Conservation (phyloP, 2,888 invertebrate genomes). For the Camptogramma bilineatum region DNA sequence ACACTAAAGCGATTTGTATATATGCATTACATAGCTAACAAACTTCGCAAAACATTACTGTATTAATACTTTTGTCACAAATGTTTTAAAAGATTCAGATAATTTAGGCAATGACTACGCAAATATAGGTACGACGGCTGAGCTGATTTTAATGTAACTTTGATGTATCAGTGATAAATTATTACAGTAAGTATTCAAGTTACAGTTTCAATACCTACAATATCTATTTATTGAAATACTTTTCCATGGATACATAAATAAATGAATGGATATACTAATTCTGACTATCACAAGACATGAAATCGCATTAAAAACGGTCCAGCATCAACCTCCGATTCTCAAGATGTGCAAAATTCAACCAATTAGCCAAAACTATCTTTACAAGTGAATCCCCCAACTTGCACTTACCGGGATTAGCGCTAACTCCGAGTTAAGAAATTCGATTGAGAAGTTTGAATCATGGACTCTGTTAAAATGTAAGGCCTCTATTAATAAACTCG, state of each 20-base stretch:
- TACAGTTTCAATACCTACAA: not conserved
- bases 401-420: not conserved
- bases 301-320: not conserved
- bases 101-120: too few species aligned
- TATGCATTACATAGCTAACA: too few species aligned
- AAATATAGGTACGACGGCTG: too few species aligned
- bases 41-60: too few species aligned
- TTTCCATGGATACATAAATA: not conserved
- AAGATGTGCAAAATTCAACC: conserved; percentile 6
- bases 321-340: not conserved
- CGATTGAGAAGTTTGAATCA: not conserved
- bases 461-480: not conserved
- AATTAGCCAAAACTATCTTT: conserved; percentile 20
- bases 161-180: too few species aligned
- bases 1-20: too few species aligned
- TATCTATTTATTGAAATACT: not conserved
- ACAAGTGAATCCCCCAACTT: conserved; percentile 27
- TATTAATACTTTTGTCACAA: too few species aligned
- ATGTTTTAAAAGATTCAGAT: too few species aligned
- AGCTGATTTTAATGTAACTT: too few species aligned
- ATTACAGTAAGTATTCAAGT: too few species aligned
- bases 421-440: not conserved
- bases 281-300: not conserved
- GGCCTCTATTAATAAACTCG: too few species aligned
- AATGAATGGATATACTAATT: not conserved